Base-by-base conservation (phyloP, 2,113 vertebrate genomes). In the Plestiodon gilberti region DNA sequence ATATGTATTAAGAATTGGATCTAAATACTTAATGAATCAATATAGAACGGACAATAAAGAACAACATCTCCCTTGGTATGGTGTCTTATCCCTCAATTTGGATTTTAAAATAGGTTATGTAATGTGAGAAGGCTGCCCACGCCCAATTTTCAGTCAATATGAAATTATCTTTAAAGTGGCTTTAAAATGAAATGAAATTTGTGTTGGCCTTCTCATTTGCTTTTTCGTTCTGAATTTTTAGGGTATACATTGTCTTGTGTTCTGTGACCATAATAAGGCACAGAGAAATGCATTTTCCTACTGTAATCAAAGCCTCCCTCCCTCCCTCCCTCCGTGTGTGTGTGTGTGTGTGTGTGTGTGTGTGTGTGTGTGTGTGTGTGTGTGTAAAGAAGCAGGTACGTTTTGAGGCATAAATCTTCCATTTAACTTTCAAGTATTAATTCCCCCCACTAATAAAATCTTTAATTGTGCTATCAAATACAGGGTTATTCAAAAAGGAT, bases 391-490 rank as follows among this genome's bases (percentile, higher is more conserved):
- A 65, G 25, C 25, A 65, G 52, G 28, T 55, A 33, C 25, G 15
- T 55, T 77, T 28, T 55, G 11, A 76, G 48, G 30, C 2, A 3
- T 5, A n/a, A 10, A 55, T 52, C 57, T 13, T 61, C 15, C 2
- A 23, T 61, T 79, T 62, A 40, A 40, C 9, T 40, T 55, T 69
- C 4, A 14, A 71, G 23, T 52, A 48, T 22, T 22, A n/a, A 2
- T 20, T 38, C 55, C 30, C 55, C 2, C n/a, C 20, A 10, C 28
- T n/a, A 10, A 30, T 25, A 25, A 15, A 81, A 79, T 38, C 88
- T 38, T 90, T 79, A 84, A 93, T 78, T 43, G 40, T 61, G 88
- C 87, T 92, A 84, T 87, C 91, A 89, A 74, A 88, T 77, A 69
- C n/a, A n/a, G n/a, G n/a, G n/a, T n/a, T n/a, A n/a, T n/a, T n/a